Conservation (phyloP, 2,113 vertebrate species). For the Copsychus sechellarum region DNA sequence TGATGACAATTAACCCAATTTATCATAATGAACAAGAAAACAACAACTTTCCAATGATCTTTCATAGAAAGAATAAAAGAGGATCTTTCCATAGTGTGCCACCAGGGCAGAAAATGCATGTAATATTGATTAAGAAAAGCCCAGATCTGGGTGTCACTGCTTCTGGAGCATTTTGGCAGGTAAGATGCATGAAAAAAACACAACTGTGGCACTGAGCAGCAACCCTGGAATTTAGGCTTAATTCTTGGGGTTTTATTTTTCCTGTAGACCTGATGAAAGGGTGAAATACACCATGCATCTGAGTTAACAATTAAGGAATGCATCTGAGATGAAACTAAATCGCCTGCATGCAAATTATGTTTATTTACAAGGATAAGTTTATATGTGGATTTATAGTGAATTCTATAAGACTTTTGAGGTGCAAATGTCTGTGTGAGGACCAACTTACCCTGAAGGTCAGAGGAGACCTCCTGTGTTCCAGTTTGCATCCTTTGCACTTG, state of each 20-base stretch:
- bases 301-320: neutral
- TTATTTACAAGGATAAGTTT: neutral
- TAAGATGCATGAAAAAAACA: neutral
- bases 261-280: neutral
- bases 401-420: neutral
- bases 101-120: neutral
- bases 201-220: neutral
- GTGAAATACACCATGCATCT: neutral
- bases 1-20: slow-evolving; percentile 41
- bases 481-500: neutral
- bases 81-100: neutral
- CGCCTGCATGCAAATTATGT: neutral
- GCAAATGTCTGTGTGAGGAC: neutral
- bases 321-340: neutral
- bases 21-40: slow-evolving; percentile 1
- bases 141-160: neutral
- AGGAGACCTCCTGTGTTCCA: neutral
- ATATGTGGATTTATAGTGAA: neutral
- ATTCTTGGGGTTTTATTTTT: neutral
- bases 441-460: neutral
- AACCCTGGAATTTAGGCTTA: neutral
- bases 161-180: neutral
- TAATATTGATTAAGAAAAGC: neutral
- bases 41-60: neutral
- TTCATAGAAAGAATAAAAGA: neutral